Evolutionary conservation across 2,888 invertebrate species (phyloP), one percentile per base, ranked within the genome.

Genomic region (Drosophila meridiana): DNA sequence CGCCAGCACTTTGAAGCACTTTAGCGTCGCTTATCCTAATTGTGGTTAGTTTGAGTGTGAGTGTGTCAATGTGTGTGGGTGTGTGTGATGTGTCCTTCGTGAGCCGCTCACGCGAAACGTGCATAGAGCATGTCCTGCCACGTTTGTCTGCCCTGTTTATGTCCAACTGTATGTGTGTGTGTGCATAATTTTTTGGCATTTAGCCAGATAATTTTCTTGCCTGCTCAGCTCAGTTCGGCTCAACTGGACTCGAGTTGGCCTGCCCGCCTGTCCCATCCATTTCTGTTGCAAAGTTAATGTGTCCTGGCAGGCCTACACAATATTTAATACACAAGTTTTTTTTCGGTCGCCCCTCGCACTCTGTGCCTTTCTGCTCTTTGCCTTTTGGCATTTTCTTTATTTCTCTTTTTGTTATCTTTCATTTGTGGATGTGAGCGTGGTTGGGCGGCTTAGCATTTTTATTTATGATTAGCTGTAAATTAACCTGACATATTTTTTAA

Each of bases 21-120:
- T 82, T 84, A 76, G 79, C 76, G 74, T 70, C 84, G 85, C 82
- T 84, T 86, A 87, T 87, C 83, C 87, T 85, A 87, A 85, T 87
- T 87, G 87, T 87, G 86, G 85, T 83, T 82, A 78, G 79, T 78
- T 80, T 75, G 69, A 72, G 67, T 82, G 67, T 59, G 79, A 75
- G 69, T 73, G 66, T 20, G 20, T 3, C 5, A 71, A 64, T 45
- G 78, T 76, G 81, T 69, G 67, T 76, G n/a, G 73, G 69, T 66
- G 69, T 74, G 64, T 78, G 67, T 47, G 75, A 73, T n/a, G 82
- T 69, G 71, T 82, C 70, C 72, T 83, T 80, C 74, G 73, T 77
- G 68, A 73, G 66, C 69, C 64, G 74, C 70, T 77, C 83, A 80
- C 83, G 81, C 73, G 81, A 82, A 83, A 69, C 78, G 67, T 82